Evolutionary conservation across 1,140 invertebrate genomes (phyloP), one percentile per base, ranked within the genome.

Genomic region (Octopus bimaculoides): DNA sequence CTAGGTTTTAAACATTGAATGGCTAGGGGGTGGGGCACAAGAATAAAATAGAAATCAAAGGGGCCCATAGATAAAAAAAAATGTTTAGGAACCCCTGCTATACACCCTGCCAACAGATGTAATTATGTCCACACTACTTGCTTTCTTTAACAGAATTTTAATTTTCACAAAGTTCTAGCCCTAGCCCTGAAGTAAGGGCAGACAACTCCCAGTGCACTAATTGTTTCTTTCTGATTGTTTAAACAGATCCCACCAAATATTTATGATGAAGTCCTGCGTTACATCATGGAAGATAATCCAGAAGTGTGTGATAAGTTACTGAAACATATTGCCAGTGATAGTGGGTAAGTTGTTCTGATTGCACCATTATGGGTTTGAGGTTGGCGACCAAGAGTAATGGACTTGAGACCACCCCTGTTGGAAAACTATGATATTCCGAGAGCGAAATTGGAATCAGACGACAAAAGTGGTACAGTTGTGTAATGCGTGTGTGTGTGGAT

Each of bases 281-380:
- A 95, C 84, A 93, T 97, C 90, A 93, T 96, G 90, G 95, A 96
- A 86, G 93, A 92, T 41, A 93, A 95, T 89, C 96, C 96, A 75
- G 93, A 94, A 56, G 93, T 93, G 71, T 90, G 96, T 69, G 94
- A 96, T 89, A 89, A 92, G 73, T 89, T 95, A 73, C 90, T 95
- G 80, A 87, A 90, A 89, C 91, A 85, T 84, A 91, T 89, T 83
- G 89, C 83, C 86, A 90, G 83, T 85, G 90, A 88, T 88, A 90
- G 84, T 85, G 91, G 90, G 86, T 87, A 82, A 83, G 84, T 84
- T 52, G 26, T 41, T 41, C 26, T 41, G 26, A 41, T 41, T 41
- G 26, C 26, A 41, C 26, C 26, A 41, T 41, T 41, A 3, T 41
- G 26, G 26, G 0, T 41, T 41, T 41, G 26, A 0, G 26, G 26